These are phyloP conservation scores for Agonopterix arenella DNA, from an alignment of 2,888 invertebrate genomes.

Conservation along the genomic window DNA sequence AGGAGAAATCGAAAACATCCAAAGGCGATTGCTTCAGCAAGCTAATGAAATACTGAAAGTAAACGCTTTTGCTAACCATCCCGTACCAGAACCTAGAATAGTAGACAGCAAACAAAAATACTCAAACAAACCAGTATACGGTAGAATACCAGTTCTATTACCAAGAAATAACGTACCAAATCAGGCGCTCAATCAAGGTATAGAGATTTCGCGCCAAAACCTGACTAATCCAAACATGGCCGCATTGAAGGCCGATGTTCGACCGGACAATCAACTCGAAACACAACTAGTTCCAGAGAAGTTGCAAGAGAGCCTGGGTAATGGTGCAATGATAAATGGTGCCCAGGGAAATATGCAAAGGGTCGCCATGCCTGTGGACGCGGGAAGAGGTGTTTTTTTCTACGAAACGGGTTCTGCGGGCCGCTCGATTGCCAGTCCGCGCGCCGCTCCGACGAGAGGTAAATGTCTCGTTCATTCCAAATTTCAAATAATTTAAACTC, in stretches of 20 bases:
- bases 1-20: slow-evolving; percentile 65
- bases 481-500: slow-evolving; percentile 29
- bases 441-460: slow-evolving; percentile 64
- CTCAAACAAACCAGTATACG: slow-evolving; percentile 47
- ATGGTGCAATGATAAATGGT: slow-evolving; percentile 52
- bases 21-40: slow-evolving; percentile 58
- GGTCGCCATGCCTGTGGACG: slow-evolving; percentile 58
- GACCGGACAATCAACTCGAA: slow-evolving; percentile 48
- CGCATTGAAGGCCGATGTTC: slow-evolving; percentile 24
- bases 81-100: slow-evolving; percentile 41
- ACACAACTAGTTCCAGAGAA: slow-evolving; percentile 68
- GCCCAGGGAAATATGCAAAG: slow-evolving; percentile 63
- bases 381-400: slow-evolving; percentile 73
- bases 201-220: slow-evolving; percentile 32
- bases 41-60: slow-evolving; percentile 71
- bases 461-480: slow-evolving; percentile 60
- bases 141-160: slow-evolving; percentile 41
- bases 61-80: slow-evolving; percentile 54
- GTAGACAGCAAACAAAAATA: slow-evolving; percentile 55
- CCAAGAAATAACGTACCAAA: slow-evolving; percentile 36
- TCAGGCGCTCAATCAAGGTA: slow-evolving; percentile 25
- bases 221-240: slow-evolving; percentile 20
- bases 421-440: slow-evolving; percentile 78
- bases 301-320: slow-evolving; percentile 51
- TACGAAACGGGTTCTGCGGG: slow-evolving; percentile 74